Evolutionary conservation across 2,113 vertebrate genomes (phyloP), one percentile per base, ranked within the genome.

Genomic region (Oncorhynchus nerka): DNA sequence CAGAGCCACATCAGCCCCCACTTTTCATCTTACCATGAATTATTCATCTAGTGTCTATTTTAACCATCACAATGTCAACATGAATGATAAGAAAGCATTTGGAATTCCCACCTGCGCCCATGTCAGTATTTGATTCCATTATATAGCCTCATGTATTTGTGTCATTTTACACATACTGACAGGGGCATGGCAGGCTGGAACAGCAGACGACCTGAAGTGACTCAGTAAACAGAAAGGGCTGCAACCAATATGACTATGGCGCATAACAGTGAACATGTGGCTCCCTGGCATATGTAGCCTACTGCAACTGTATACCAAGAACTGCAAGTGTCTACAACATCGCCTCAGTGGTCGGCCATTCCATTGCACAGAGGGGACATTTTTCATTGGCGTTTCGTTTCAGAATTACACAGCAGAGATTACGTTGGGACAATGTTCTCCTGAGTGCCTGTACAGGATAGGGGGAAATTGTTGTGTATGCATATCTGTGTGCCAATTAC

Each of bases 401-500:
- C 66, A 24, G 65, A 82, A 83, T 81, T 79, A 81, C 84, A 83
- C 85, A 73, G 71, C 79, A 75, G 75, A 87, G 84, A 87, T 88
- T 86, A 82, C 73, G 78, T 19, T 28, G 9, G 12, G 81, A 84
- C 78, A 80, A 83, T 92, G 85, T 89, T 89, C 83, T 85, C 75
- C 76, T 83, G 79, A 88, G 81, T 82, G 39, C 9, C 16, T 12
- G 7, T 77, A 78, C 76, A 78, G 81, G 85, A 88, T 88, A 89
- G 71, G 80, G 71, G 49, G 57, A 48, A 59, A 70, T 20, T 79
- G 80, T 88, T 84, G 84, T 79, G 79, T 75, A 76, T 78, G 78
- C 82, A 78, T 80, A 86, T 89, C 80, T 89, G 83, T 91, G 85
- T 90, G 83, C 83, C 88, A 92, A 90, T 91, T 92, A 87, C 84